phyloP scores from a whole-genome alignment of 2,888 invertebrate species.

The Tethea ocularis region DNA sequence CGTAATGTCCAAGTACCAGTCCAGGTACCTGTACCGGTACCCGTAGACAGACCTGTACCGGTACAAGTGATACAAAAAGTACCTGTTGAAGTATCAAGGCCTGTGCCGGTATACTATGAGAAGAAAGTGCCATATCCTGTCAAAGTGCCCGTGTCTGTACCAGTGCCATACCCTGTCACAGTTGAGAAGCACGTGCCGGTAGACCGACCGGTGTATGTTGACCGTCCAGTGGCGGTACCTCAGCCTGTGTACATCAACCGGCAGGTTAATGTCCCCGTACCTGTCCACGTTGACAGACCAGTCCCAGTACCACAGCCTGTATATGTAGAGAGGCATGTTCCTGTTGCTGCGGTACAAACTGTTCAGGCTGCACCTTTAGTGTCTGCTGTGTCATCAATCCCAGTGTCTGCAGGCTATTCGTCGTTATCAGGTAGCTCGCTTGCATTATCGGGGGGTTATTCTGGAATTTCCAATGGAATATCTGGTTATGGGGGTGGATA shows the following conservation, averaged over 20 bases:
- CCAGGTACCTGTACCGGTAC: slow-evolving; percentile 77
- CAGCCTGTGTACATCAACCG: slow-evolving; percentile 83
- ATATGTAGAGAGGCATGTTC: slow-evolving; percentile 55
- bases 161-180: slow-evolving; percentile 84
- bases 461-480: slow-evolving; percentile 5
- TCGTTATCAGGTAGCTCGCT: slow-evolving; percentile 1
- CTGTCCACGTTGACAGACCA: slow-evolving; percentile 83
- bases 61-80: slow-evolving; percentile 80
- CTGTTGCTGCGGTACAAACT: slow-evolving; percentile 36
- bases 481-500: not conserved
- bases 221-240: slow-evolving; percentile 78
- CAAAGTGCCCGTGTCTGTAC: slow-evolving; percentile 79
- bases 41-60: slow-evolving; percentile 79
- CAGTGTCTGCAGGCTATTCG: slow-evolving; percentile 15
- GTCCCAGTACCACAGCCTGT: slow-evolving; percentile 72
- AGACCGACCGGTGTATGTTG: slow-evolving; percentile 83
- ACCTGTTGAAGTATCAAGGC: slow-evolving; percentile 77
- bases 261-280: slow-evolving; percentile 84
- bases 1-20: slow-evolving; percentile 73
- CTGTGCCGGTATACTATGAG: slow-evolving; percentile 77
- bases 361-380: slow-evolving; percentile 23
- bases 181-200: slow-evolving; percentile 84
- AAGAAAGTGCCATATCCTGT: slow-evolving; percentile 78
- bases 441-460: not conserved
- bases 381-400: slow-evolving; percentile 17